Base-by-base conservation (phyloP, 1,140 invertebrate species). In the Oreohelix idahoensis region DNA sequence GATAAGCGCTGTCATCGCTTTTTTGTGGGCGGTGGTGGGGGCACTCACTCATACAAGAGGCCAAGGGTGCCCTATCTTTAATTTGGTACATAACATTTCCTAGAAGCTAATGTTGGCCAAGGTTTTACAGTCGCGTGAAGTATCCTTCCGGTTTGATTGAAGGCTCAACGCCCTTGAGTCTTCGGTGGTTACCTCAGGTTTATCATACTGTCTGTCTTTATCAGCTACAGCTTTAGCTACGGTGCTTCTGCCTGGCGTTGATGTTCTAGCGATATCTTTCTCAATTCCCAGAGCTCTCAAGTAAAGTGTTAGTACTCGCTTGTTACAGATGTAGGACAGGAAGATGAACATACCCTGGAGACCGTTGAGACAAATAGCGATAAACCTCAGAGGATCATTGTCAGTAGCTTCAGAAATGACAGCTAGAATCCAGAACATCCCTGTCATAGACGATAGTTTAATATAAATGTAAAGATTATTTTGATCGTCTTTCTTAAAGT, bases 141-240 rank as follows among this genome's bases (percentile, higher is more conserved):
- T n/a, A n/a, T n/a, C n/a, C n/a, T n/a, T n/a, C n/a, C n/a, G n/a
- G n/a, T n/a, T n/a, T n/a, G n/a, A n/a, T n/a, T n/a, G n/a, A n/a
- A n/a, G n/a, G n/a, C n/a, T n/a, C n/a, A n/a, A n/a, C n/a, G n/a
- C n/a, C n/a, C n/a, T n/a, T n/a, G n/a, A n/a, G n/a, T n/a, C n/a
- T n/a, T n/a, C n/a, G n/a, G n/a, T n/a, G n/a, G n/a, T n/a, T n/a
- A n/a, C n/a, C n/a, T n/a, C n/a, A n/a, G n/a, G n/a, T n/a, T n/a
- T n/a, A n/a, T n/a, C n/a, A n/a, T n/a, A n/a, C n/a, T n/a, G n/a
- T n/a, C n/a, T 58, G 53, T 10, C 23, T 23, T 23, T 58, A n/a
- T 58, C 53, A 97, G 84, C 98, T 95, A 97, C 97, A 98, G 92
- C 97, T 97, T 94, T 98, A 98, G 74, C 97, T 96, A 36, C 96